Conservation (phyloP, 1,140 invertebrate genomes). For the Cyrtorhinus lividipennis region DNA sequence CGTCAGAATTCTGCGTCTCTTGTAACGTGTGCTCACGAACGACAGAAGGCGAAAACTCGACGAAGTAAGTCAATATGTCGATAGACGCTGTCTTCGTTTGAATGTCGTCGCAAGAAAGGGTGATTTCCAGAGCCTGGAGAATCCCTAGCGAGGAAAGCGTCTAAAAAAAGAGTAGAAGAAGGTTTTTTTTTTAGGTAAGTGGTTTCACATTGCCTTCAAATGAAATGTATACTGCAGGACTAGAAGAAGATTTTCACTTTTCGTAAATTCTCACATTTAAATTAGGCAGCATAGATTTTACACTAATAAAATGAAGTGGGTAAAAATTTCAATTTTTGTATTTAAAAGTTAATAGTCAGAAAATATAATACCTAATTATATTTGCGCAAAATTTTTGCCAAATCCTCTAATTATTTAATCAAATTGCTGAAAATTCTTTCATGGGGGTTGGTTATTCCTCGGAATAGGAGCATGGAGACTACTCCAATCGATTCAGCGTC, state of each 20-base stretch:
- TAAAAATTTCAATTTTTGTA: no score
- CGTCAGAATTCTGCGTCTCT: conserved; percentile 74
- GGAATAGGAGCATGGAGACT: no score
- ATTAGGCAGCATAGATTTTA: no score
- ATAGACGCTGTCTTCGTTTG: conserved; percentile 91
- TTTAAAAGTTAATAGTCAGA: no score
- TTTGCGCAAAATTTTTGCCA: no score
- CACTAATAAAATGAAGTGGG: no score
- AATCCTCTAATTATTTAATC: no score
- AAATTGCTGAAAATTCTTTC: no score
- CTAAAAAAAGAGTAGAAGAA: conserved; percentile 37
- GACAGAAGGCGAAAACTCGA: conserved; percentile 95
- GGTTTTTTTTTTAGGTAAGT: conserved; percentile 14
- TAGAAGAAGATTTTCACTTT: neutral
- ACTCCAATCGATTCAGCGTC: no score
- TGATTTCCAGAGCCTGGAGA: conserved; percentile 85
- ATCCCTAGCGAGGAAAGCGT: conserved; percentile 87
- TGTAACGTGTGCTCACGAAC: conserved; percentile 92
- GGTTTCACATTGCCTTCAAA: no score
- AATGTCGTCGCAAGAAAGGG: conserved; percentile 78
- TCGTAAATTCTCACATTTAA: neutral
- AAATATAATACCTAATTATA: no score
- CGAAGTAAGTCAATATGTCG: conserved; percentile 95
- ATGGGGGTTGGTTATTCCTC: no score
- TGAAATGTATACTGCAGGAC: neutral